Evolutionary conservation across 2,797 vertebrate genomes (phyloP).

Genomic region (Picus viridis): DNA sequence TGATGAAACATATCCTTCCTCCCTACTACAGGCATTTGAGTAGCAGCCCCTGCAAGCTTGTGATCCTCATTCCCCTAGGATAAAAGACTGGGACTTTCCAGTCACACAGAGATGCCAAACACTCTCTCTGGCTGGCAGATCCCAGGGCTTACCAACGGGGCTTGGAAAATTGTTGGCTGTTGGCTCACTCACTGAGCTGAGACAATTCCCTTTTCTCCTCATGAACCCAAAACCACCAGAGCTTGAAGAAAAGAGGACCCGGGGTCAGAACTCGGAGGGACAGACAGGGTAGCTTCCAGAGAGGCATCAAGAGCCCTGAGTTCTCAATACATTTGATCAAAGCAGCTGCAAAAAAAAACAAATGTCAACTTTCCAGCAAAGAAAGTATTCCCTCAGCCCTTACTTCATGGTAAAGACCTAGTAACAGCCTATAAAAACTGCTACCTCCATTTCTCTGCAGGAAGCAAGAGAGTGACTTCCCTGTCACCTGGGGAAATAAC

Average conservation of each 20-base stretch:
- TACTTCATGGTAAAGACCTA: neutral
- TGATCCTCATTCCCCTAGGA: neutral
- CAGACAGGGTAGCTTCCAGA: neutral
- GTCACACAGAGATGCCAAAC: neutral
- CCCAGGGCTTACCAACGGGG: neutral
- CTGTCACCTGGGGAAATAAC: neutral
- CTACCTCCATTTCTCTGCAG: neutral
- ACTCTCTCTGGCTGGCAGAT: neutral
- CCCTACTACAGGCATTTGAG: neutral
- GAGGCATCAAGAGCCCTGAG: accelerated
- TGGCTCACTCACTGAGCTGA: neutral
- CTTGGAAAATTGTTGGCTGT: neutral
- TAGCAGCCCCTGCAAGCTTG: neutral
- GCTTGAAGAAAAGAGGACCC: neutral
- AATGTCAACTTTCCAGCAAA: neutral
- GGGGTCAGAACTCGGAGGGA: accelerated
- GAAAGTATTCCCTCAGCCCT: neutral
- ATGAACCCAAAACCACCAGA: neutral
- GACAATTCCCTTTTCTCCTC: neutral
- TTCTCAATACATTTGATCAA: neutral
- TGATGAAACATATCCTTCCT: constrained; percentile 58
- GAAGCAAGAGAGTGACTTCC: neutral
- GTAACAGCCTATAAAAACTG: neutral
- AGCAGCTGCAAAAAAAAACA: neutral
- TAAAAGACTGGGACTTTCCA: neutral